Conservation (phyloP, 1,140 invertebrate species). For the Phocides pigmalion region DNA sequence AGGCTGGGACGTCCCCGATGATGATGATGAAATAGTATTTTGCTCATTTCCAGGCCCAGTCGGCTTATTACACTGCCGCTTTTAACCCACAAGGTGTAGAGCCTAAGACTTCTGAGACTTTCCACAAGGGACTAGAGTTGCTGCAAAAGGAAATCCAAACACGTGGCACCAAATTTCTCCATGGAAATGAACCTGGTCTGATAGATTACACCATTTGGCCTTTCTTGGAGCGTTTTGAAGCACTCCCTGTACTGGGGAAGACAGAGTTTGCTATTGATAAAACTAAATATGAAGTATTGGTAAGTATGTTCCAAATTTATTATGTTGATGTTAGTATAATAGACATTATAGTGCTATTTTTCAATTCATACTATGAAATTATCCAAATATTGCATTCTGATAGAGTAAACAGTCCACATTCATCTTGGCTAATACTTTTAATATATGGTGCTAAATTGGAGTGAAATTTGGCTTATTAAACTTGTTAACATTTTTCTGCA, state of each 20-base stretch:
- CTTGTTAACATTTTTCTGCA: conserved; percentile 68
- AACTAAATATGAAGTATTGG: conserved; percentile 65
- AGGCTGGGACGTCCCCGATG: too few species aligned
- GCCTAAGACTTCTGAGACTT: conserved; percentile 54
- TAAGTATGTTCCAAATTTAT: conserved; percentile 44
- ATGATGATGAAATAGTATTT: too few species aligned
- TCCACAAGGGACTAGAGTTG: conserved; percentile 83
- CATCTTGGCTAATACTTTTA: too few species aligned
- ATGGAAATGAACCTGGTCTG: conserved; percentile 89
- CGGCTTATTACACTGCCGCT: conserved; percentile 73
- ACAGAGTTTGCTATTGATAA: conserved; percentile 83
- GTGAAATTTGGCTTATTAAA: not conserved
- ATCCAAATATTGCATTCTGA: too few species aligned
- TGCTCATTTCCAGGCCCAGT: conserved; percentile 57
- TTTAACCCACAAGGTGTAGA: conserved; percentile 62
- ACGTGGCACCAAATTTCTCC: conserved; percentile 88
- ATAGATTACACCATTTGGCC: conserved; percentile 95
- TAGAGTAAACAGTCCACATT: too few species aligned
- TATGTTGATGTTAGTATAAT: too few species aligned
- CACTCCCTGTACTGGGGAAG: conserved; percentile 84
- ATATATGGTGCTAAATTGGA: not conserved
- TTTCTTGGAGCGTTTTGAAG: conserved; percentile 91
- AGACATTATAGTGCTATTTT: too few species aligned
- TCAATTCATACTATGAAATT: too few species aligned
- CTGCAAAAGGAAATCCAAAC: conserved; percentile 88